These are phyloP conservation scores for Dysmachus trigonus DNA, from an alignment of 2,888 invertebrate species.

Conservation along the genomic window DNA sequence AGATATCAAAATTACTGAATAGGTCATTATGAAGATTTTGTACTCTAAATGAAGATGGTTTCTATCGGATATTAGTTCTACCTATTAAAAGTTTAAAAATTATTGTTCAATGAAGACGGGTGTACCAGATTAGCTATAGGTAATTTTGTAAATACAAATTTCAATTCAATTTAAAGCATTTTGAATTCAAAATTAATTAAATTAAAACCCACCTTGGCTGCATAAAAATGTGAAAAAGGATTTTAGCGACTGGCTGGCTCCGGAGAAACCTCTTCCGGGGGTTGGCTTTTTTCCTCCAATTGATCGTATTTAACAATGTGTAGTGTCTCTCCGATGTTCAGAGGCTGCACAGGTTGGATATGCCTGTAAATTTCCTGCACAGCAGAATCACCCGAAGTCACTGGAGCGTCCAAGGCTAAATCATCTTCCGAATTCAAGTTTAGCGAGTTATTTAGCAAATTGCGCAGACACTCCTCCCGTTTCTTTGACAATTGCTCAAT, in stretches of 20 bases:
- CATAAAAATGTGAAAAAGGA: not conserved
- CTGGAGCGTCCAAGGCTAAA: constrained; percentile 63
- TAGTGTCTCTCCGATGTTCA: constrained; percentile 67
- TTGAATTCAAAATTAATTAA: not conserved
- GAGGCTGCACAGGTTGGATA: constrained; percentile 66
- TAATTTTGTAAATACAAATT: no score
- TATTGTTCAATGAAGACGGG: no score
- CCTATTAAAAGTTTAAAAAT: no score
- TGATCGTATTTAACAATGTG: constrained; percentile 68
- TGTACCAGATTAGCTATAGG: no score
- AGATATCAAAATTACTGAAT: no score
- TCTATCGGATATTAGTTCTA: no score
- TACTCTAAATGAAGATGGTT: no score
- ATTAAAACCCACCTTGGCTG: not conserved
- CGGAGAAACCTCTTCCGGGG: not conserved
- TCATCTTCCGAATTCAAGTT: constrained; percentile 52
- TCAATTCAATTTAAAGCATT: no score
- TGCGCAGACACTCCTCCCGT: constrained; percentile 66
- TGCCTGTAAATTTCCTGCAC: constrained; percentile 63
- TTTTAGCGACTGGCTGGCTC: constrained; percentile 38
- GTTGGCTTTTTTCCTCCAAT: constrained; percentile 58
- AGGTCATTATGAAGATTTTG: no score
- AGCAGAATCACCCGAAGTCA: constrained; percentile 58
- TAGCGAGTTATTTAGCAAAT: constrained; percentile 61
- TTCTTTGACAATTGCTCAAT: constrained; percentile 66